phyloP scores from a whole-genome alignment of 2,888 invertebrate genomes.

The Hydrotaea cyrtoneurina region DNA sequence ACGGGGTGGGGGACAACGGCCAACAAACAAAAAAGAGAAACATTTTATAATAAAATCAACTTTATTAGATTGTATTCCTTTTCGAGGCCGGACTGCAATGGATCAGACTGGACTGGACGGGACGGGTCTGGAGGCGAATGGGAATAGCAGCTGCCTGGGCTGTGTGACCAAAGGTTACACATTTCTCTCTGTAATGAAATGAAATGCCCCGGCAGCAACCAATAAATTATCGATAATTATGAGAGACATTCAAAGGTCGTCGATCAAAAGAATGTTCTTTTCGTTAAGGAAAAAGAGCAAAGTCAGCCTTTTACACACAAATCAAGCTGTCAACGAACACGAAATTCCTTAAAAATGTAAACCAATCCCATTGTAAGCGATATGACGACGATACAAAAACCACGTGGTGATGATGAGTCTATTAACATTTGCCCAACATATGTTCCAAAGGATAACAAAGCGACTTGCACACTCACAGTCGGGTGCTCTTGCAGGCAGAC shows the following conservation, averaged over 20 bases:
- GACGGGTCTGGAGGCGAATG: neutral
- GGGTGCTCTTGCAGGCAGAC: neutral
- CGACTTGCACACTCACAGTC: neutral
- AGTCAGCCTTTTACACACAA: conserved; percentile 64
- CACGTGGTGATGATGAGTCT: conserved; percentile 67
- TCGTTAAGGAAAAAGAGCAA: conserved; percentile 42
- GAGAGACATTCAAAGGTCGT: conserved; percentile 53
- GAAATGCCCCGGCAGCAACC: conserved; percentile 43
- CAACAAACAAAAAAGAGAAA: neutral
- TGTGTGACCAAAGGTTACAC: neutral
- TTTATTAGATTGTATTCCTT: conserved; percentile 36
- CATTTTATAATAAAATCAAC: conserved; percentile 24
- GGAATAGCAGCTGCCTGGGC: conserved; percentile 55
- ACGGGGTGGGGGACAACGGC: neutral
- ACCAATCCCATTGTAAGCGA: conserved; percentile 59
- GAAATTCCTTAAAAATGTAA: conserved; percentile 59
- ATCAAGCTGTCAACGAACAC: conserved; percentile 66
- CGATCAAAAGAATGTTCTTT: conserved; percentile 46
- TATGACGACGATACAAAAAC: conserved; percentile 60
- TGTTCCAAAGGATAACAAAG: conserved; percentile 58
- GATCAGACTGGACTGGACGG: neutral
- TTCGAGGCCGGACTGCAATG: neutral
- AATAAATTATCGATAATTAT: conserved; percentile 65
- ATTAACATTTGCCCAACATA: conserved; percentile 67
- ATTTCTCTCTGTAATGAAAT: neutral